Evolutionary conservation across 2,888 invertebrate species (phyloP), one percentile per base, ranked within the genome.

Genomic region (Amaurobius ferox): DNA sequence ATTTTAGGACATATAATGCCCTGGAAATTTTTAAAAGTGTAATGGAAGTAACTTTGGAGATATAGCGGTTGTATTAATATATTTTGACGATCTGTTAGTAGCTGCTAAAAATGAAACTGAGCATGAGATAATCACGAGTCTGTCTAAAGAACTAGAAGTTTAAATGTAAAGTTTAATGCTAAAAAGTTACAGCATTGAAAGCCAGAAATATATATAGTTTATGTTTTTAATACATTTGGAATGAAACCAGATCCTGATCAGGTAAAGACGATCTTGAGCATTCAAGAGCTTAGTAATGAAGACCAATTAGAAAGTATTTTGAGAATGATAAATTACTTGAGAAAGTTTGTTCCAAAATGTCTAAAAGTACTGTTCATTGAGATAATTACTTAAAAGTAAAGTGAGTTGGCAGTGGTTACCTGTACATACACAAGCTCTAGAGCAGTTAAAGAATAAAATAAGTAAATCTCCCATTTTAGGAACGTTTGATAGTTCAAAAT

Each of bases 11-110:
- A 35, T 67, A 32, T 35, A 35, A 35, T 32, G 67, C 32, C 0
- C 5, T 74, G 28, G 81, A 74, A 40, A 55, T 80, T 23, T 72
- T 79, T 48, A 67, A 74, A 35, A 71, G 64, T 7, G 44, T 19
- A 71, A 71, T 29, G 28, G 44, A 32, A 62, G 40, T 6, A 23
- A 72, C 9, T 67, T 80, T 73, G n/a, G 32, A 9, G 66, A 30
- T 66, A 30, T 66, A 30, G 5, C 11, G 30, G 67, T 32, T 16
- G 3, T 35, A n/a, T 32, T 16, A 11, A 19, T 67, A 35, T 67
- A 35, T 35, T 62, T 26, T n/a, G n/a, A n/a, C n/a, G n/a, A n/a
- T n/a, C n/a, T n/a, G n/a, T n/a, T n/a, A n/a, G n/a, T n/a, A n/a
- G 62, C 7, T 67, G 67, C 16, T 19, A 6, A 67, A 0, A 19